Evolutionary conservation across 2,113 vertebrate species (phyloP), one percentile per base, ranked within the genome.

Genomic region (Plotosus lineatus): DNA sequence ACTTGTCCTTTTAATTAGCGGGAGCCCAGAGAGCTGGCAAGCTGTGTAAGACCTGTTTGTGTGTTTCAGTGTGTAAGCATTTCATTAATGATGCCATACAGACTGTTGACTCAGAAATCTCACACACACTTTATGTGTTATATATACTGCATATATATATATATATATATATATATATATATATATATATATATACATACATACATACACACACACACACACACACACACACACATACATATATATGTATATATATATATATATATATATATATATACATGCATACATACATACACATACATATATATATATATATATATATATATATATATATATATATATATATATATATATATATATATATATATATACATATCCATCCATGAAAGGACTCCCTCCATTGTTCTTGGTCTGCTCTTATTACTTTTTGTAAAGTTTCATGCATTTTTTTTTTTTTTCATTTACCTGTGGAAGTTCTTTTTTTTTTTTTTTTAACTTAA

Each of bases 51-150:
- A 77, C 46, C 38, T 46, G 55, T 60, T 71, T 71, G 68, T 68
- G 38, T 71, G 68, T 33, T 72, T 31, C 40, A 33, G 17, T 5
- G 17, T 51, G 69, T 72, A 44, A 72, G 69, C 69, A 3, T 50
- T 72, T 72, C 69, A 72, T 72, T 72, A 72, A 72, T 33, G 28
- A 50, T 72, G 26, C 44, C 46, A 50, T 51, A 72, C 28, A 72
- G 26, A 50, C 44, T 31, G 26, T 72, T 33, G 8, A 46, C 26
- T 72, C 8, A 50, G 69, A 72, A 51, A 14, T 17, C 50, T 1
- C 50, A 51, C n/a, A n/a, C n/a, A n/a, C n/a, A n/a, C n/a, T n/a
- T n/a, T n/a, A n/a, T n/a, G n/a, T n/a, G n/a, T n/a, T n/a, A n/a
- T n/a, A n/a, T n/a, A n/a, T n/a, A n/a, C n/a, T n/a, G n/a, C 36